Base-by-base conservation (phyloP, 2,888 invertebrate species). In the Pachliopta kotzebuea region DNA sequence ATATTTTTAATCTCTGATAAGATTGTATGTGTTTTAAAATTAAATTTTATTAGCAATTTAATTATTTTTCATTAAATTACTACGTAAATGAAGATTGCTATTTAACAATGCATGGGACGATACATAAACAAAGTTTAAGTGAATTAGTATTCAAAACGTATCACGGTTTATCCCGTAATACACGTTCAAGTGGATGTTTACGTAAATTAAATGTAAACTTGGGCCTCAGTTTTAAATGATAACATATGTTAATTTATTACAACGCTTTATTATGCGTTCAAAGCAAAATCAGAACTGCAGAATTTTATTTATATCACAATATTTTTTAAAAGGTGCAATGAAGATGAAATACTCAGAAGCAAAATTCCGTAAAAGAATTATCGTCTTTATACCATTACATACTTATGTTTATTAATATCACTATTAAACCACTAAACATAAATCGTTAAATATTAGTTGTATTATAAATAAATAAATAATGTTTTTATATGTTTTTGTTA, bases 131-230 rank as follows among this genome's bases (percentile, higher is more conserved):
- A 65, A 55, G 61, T 62, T 66, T 42, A 59, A 23, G 17, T 26
- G 45, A 62, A 62, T 66, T 66, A 65, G 65, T 62, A 66, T 66
- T 66, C 65, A 29, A 49, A 56, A 56, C 58, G 59, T 55, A 59
- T 59, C 65, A 50, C 49, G 55, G 62, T 66, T 62, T 62, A 62
- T 62, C 58, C 61, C 61, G 57, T 62, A 62, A 56, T 56, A 54
- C 65, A 55, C 56, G 50, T 50, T 61, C 56, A 61, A 45, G 56
- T 65, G 56, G 56, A 21, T 66, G 62, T 66, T 66, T 62, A 62
- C 62, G 54, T 62, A 59, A 66, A 66, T 56, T 50, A 55, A 49
- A 61, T 49, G 61, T 45, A 45, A 60, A 57, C 23, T 52, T 20
- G 17, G 26, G 42, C 31, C 56, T 20, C 24, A 54, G 45, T 57